These are phyloP conservation scores for Corynorhinus townsendii DNA, from an alignment of 2,113 vertebrate species.

Conservation along the genomic window DNA sequence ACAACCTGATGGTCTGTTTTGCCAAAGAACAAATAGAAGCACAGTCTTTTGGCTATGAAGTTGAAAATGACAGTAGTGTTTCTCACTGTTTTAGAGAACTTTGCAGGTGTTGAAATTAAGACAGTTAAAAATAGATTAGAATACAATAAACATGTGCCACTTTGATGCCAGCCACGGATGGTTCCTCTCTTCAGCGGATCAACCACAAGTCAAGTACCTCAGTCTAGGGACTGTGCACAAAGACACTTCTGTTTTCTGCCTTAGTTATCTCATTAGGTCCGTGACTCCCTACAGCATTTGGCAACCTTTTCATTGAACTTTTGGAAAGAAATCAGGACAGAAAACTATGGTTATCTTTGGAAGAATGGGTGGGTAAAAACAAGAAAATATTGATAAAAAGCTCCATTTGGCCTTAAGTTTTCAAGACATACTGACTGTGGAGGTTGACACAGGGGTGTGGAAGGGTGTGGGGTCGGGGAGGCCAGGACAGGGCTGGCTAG, in stretches of 20 bases:
- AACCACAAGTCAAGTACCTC: not conserved
- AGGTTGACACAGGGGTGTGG: not conserved
- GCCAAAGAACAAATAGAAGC: constrained; percentile 7
- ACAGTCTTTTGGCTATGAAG: not conserved
- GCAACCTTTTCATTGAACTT: not conserved
- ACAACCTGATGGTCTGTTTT: not conserved
- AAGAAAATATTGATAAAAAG: not conserved
- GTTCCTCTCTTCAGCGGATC: not conserved
- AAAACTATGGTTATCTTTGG: not conserved
- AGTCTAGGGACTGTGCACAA: not conserved
- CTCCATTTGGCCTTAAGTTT: not conserved
- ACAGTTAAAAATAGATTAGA: not conserved
- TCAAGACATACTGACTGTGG: not conserved
- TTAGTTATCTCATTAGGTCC: not conserved
- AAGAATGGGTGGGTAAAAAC: not conserved
- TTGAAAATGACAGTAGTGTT: not conserved
- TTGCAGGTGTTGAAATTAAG: not conserved
- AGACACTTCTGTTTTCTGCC: not conserved
- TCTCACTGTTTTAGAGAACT: not conserved
- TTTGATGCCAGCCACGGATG: not conserved
- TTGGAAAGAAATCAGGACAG: not conserved
- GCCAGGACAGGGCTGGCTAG: not conserved
- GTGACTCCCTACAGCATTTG: not conserved
- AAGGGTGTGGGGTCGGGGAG: too few species aligned
- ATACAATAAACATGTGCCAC: not conserved